Base-by-base conservation (phyloP, 1,140 invertebrate species). In the Ruditapes philippinarum region DNA sequence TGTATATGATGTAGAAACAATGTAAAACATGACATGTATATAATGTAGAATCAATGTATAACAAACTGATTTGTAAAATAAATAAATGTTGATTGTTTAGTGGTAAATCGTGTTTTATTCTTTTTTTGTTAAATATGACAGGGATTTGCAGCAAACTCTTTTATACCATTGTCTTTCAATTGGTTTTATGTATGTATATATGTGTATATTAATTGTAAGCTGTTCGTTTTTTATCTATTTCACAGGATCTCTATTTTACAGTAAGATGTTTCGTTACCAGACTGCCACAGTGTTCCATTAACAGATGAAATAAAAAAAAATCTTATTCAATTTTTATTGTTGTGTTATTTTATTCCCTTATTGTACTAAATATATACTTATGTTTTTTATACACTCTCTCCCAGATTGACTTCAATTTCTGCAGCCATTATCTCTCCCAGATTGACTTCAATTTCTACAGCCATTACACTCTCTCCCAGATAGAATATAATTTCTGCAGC, bases 241-340 rank as follows among this genome's bases (percentile, higher is more conserved):
- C 33, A 70, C 65, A 70, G 65, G 65, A 70, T 70, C 65, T 70
- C 65, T 70, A 70, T 70, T 70, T 70, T 70, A 70, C 65, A 70
- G 65, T 70, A 9, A 38, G 65, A 70, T 70, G 65, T 70, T 38
- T 31, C n/a, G n/a, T n/a, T n/a, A n/a, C 65, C 33, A 38, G 65
- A 36, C n/a, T 70, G n/a, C 65, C 14, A 70, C 65, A 70, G 65
- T 70, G 65, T 70, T 19, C 65, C 33, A 70, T 5, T 7, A 45
- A 70, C 65, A 70, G 65, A 70, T 38, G 65, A 40, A 70, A 70
- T 70, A 70, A 70, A 62, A 38, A 14, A 28, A 38, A 38, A 70
- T 38, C 31, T 19, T 38, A 38, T 14, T 38, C 7, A 65, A 31
- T 31, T 31, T n/a, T n/a, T n/a, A n/a, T n/a, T n/a, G n/a, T n/a